Evolutionary conservation across 2,888 invertebrate species (phyloP).

Genomic region (Unio delphinus): DNA sequence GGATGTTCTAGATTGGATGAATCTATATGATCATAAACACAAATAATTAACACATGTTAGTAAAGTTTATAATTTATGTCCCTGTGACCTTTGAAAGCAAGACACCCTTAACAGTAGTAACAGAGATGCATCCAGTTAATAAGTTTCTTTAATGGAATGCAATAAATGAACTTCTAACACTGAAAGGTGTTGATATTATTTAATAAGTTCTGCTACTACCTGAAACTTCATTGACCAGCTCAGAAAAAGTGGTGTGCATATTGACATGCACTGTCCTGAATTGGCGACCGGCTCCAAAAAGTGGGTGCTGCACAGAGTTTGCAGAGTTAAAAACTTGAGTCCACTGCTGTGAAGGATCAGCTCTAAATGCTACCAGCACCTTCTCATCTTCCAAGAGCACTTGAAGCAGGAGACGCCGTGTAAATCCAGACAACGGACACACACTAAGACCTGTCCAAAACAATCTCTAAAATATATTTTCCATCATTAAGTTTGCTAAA

Average conservation of each 20-base stretch:
- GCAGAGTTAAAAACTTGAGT: slow-evolving; percentile 49
- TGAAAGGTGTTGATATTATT: too few species aligned
- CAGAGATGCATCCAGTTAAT: too few species aligned
- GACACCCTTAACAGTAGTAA: too few species aligned
- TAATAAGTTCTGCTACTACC: slow-evolving; percentile 49
- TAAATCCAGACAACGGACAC: slow-evolving; percentile 83
- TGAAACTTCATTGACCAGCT: slow-evolving; percentile 78
- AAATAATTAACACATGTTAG: too few species aligned
- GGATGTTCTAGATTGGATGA: too few species aligned
- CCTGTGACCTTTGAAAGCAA: too few species aligned
- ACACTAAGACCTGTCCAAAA: slow-evolving; percentile 34
- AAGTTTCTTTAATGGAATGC: too few species aligned
- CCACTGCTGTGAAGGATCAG: slow-evolving; percentile 41
- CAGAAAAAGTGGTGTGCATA: slow-evolving; percentile 82
- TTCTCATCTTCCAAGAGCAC: slow-evolving; percentile 89
- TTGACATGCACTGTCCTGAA: slow-evolving; percentile 83
- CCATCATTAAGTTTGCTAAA: too few species aligned
- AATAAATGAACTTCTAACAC: too few species aligned
- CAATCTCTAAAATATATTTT: background rate
- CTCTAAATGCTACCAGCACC: slow-evolving; percentile 81
- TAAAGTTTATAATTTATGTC: too few species aligned
- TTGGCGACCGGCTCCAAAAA: slow-evolving; percentile 82
- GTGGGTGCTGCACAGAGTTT: slow-evolving; percentile 76
- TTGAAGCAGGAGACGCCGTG: slow-evolving; percentile 87
- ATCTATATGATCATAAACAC: too few species aligned